These are phyloP conservation scores for Cydia amplana DNA, from an alignment of 1,140 invertebrate genomes.

Conservation along the genomic window DNA sequence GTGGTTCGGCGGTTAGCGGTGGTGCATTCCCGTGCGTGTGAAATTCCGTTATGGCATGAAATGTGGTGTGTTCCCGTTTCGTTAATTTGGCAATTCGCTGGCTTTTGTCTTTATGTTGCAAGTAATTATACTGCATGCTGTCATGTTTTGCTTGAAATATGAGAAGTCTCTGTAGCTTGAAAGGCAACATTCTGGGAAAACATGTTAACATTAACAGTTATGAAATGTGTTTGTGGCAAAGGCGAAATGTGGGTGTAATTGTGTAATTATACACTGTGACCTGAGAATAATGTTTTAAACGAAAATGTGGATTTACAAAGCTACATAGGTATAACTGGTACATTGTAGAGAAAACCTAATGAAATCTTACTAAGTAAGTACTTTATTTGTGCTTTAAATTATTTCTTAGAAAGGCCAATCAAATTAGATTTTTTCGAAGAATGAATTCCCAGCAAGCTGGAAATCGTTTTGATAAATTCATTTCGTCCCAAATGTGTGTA, in stretches of 20 bases:
- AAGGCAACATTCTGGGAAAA: neutral
- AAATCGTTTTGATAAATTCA: too few relatives aligned
- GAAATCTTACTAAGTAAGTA: too few relatives aligned
- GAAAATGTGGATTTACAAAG: neutral
- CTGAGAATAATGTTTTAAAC: neutral
- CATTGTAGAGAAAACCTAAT: too few relatives aligned
- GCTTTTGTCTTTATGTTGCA: constrained; percentile 28
- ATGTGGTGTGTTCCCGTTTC: constrained; percentile 29
- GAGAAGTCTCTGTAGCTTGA: constrained; percentile 3
- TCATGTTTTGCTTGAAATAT: constrained; percentile 23
- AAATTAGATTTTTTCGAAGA: too few relatives aligned
- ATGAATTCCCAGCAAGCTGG: too few relatives aligned
- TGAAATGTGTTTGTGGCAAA: constrained; percentile 18
- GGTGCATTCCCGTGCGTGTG: constrained; percentile 17
- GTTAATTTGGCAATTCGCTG: constrained; percentile 29
- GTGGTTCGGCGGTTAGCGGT: neutral
- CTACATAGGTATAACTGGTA: too few relatives aligned
- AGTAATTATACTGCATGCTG: constrained; percentile 18
- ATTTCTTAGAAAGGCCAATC: too few relatives aligned
- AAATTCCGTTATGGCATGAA: constrained; percentile 26
- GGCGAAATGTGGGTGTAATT: neutral
- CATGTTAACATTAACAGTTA: neutral
- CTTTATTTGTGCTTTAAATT: too few relatives aligned
- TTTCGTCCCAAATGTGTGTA: too few relatives aligned
- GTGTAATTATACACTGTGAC: neutral